Percentiles rank a stretch among this genome's conserved stretches.
Conservation (phyloP, 2,113 vertebrate genomes). For the Cebidichthys violaceus region DNA sequence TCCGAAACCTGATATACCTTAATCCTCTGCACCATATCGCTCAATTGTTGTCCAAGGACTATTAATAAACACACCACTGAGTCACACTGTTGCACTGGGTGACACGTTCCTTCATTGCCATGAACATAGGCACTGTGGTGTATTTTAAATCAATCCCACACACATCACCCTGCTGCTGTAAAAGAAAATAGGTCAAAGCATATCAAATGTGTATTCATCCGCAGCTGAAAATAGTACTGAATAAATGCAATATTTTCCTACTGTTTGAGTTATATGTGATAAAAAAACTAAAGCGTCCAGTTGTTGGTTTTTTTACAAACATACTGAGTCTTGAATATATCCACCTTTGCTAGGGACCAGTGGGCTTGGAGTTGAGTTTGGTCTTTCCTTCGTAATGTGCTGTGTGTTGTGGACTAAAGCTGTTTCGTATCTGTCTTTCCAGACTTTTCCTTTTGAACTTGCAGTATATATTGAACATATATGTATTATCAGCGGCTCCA, state of each 20-base stretch:
- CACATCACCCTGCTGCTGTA: background rate
- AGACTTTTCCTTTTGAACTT: background rate
- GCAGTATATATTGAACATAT: background rate
- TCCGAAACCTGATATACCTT: no score
- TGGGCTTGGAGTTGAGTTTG: background rate
- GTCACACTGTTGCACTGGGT: background rate
- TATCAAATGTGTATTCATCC: background rate
- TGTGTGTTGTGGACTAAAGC: background rate
- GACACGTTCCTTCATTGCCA: background rate
- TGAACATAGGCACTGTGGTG: background rate
- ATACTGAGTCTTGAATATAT: background rate
- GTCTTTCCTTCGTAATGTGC: background rate
- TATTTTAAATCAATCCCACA: background rate
- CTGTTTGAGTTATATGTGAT: background rate
- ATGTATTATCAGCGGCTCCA: slow-evolving; percentile 9
- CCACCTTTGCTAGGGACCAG: background rate
- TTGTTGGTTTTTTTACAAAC: background rate
- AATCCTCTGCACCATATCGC: no score
- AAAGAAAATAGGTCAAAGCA: background rate
- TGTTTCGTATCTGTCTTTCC: background rate
- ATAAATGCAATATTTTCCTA: background rate
- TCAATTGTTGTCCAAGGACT: background rate
- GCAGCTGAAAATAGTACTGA: background rate
- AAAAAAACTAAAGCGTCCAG: background rate
- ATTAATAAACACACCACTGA: background rate